Conservation (phyloP, 2,797 vertebrate genomes). For the Lagorchestes hirsutus region DNA sequence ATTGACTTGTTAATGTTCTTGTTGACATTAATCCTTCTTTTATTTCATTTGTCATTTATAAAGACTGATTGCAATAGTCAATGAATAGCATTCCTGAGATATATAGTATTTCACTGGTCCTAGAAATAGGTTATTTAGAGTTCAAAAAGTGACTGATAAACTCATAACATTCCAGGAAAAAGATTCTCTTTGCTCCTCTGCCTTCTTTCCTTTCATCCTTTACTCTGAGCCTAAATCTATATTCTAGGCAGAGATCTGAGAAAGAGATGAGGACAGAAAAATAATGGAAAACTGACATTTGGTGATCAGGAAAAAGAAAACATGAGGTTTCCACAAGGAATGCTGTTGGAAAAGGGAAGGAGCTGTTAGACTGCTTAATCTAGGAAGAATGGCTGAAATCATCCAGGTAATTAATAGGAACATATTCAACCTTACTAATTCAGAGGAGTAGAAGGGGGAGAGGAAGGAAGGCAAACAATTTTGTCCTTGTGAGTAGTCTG, state of each 20-base stretch:
- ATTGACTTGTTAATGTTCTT: not conserved
- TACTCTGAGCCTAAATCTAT: not conserved
- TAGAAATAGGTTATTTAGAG: not conserved
- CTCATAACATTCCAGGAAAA: not conserved
- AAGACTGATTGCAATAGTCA: not conserved
- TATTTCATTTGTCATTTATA: not conserved
- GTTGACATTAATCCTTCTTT: not conserved
- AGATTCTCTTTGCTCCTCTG: not conserved
- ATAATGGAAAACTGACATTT: not conserved
- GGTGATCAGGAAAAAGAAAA: not conserved
- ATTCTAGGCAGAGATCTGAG: not conserved
- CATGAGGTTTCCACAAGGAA: not conserved
- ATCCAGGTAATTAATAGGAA: not conserved
- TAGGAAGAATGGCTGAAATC: not conserved
- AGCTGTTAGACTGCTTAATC: not conserved
- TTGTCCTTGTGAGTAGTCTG: not conserved
- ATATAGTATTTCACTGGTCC: not conserved
- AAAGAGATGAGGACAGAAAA: not conserved
- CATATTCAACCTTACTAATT: not conserved
- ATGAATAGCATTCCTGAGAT: not conserved
- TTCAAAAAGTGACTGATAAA: constrained; percentile 3
- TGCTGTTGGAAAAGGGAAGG: not conserved
- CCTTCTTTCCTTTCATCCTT: not conserved
- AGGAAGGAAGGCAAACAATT: not conserved
- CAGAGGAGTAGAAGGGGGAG: not conserved